Evolutionary conservation across 2,888 invertebrate species (phyloP), one percentile per base, ranked within the genome.

Genomic region (Agapetus fuscipes): DNA sequence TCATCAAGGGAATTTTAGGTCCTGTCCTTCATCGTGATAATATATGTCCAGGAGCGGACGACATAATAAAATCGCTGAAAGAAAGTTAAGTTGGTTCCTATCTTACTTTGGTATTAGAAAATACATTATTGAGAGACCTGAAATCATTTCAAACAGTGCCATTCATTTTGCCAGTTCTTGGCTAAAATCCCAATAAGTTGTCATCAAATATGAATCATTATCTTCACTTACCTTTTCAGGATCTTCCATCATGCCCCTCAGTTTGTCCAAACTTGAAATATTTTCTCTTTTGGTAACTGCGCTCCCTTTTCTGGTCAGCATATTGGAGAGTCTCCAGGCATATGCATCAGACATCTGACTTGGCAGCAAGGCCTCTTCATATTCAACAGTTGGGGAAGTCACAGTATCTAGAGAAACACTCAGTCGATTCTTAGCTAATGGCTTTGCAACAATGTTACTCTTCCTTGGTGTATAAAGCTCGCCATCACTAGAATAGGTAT

Each of bases 401-500:
- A n/a, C n/a, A 20, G 20, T 20, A 20, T 20, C 9, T 9, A 20
- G 9, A 20, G 20, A 20, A 20, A 20, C 20, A 20, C 20, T 20
- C 20, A 20, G 9, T 6, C 20, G 20, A 20, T 20, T 20, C 20
- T 9, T 9, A 20, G 20, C 20, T 6, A 6, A 6, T 20, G 13
- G 53, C 4, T 20, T 20, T 20, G 20, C 4, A 20, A 6, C 20
- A 20, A 6, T 20, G 9, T 9, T 50, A 14, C 51, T 33, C 1
- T 41, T 50, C 0, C 61, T 53, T 45, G 59, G 61, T 1, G 66
- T 66, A 29, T 69, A 69, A 1, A 65, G 59, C 49, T 69, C 68
- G 47, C 63, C 57, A 52, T 69, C 68, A 55, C 68, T 69, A 25
- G 60, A 41, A 43, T 68, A 68, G 46, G 54, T 63, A n/a, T n/a